A percentile compares a stretch with the other conserved stretches of the same genome.
Evolutionary conservation across 1,140 invertebrate species (phyloP).

Genomic region (Pararge aegeria): DNA sequence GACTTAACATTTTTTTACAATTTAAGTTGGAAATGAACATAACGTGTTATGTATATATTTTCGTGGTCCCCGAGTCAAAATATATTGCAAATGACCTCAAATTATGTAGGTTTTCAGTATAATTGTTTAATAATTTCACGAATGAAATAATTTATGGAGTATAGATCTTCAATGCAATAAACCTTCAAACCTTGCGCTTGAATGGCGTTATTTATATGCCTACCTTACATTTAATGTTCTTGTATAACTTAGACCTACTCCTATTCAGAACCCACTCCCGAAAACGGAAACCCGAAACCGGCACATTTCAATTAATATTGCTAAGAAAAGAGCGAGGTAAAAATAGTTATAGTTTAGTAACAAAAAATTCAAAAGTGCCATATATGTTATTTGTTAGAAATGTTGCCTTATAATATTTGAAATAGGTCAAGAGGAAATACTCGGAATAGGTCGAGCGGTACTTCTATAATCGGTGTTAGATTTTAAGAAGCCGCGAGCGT

Average conservation of each 20-base stretch:
- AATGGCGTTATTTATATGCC: neutral
- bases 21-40: neutral
- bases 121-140: neutral
- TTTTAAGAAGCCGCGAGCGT: neutral
- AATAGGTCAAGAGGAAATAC: constrained; percentile 22
- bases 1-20: neutral
- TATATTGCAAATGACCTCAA: constrained; percentile 5
- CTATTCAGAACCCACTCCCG: no score
- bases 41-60: neutral
- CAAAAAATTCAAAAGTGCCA: neutral
- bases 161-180: neutral
- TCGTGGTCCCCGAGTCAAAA: constrained; percentile 8
- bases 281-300: no score
- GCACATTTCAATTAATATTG: no score
- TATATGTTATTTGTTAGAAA: constrained; percentile 12
- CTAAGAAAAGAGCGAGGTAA: no score
- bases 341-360: no score
- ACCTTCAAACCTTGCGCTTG: neutral
- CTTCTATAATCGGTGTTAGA: constrained; percentile 16
- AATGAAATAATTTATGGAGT: neutral
- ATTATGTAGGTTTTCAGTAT: neutral
- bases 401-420: constrained; percentile 12
- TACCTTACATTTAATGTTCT: neutral
- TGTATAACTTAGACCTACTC: neutral
- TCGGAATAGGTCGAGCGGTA: constrained; percentile 18